Evolutionary conservation across 2,797 vertebrate species (phyloP).

Genomic region (Borostomias antarcticus): DNA sequence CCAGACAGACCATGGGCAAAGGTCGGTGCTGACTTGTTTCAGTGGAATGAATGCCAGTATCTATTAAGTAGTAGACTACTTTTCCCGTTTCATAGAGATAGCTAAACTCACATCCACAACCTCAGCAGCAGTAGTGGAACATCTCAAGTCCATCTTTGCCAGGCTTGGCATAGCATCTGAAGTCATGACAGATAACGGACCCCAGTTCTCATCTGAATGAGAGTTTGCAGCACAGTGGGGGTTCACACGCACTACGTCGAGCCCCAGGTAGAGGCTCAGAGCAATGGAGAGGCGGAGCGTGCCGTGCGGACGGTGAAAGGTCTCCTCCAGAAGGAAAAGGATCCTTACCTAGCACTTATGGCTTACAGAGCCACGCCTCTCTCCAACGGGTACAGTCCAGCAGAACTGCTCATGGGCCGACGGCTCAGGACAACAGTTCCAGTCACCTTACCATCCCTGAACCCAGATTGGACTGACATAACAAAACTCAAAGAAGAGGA

Average conservation of each 20-base stretch:
- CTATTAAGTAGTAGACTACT: conserved; percentile 22
- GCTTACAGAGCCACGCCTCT: conserved; percentile 22
- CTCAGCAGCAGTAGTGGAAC: conserved; percentile 13
- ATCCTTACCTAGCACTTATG: conserved; percentile 1
- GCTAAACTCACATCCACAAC: conserved; percentile 11
- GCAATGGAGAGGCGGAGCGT: conserved; percentile 14
- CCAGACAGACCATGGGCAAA: no score
- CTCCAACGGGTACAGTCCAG: conserved; percentile 6
- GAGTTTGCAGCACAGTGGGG: conserved; percentile 10
- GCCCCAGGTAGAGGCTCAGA: conserved; percentile 5
- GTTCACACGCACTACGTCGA: conserved; percentile 13
- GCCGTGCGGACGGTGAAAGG: conserved; percentile 6
- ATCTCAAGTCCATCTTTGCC: conserved; percentile 14
- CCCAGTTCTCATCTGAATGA: not conserved
- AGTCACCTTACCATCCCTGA: not conserved
- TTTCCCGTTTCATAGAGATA: not conserved
- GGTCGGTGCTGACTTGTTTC: not conserved
- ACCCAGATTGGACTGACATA: conserved; percentile 16
- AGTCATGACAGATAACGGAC: conserved; percentile 7
- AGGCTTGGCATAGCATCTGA: not conserved
- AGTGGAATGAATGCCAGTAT: not conserved
- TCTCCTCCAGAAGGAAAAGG: conserved; percentile 11
- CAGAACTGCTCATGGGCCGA: conserved; percentile 8
- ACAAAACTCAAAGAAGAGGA: conserved; percentile 11
- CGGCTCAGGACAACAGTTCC: conserved; percentile 7